These are phyloP conservation scores for Anoplopoma fimbria DNA, from an alignment of 2,113 vertebrate species.

Conservation along the genomic window DNA sequence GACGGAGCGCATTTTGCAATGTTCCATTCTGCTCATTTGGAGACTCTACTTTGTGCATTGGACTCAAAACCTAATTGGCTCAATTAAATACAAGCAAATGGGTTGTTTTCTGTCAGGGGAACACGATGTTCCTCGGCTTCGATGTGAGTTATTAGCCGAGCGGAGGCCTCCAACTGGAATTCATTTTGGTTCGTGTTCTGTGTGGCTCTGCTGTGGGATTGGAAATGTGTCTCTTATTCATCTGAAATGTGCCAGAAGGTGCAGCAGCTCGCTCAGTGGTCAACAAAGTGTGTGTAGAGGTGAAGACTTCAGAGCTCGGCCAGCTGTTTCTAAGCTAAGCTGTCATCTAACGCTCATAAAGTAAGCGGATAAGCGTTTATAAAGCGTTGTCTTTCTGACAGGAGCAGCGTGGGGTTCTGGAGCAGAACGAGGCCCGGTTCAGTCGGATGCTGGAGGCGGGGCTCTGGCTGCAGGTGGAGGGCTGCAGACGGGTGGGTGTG, in stretches of 20 bases:
- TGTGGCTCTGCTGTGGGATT: not conserved
- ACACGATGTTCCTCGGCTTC: slow-evolving; percentile 59
- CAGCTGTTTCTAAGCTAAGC: not conserved
- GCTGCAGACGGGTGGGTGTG: slow-evolving; percentile 78
- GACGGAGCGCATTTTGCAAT: not conserved
- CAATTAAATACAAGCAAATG: slow-evolving; percentile 41
- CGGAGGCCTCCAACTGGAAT: slow-evolving; percentile 14
- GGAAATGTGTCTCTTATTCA: not conserved
- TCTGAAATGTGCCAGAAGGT: too few relatives aligned
- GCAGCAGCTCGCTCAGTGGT: not conserved
- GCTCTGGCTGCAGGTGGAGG: slow-evolving; percentile 78
- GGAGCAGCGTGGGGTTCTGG: slow-evolving; percentile 82
- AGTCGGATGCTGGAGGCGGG: slow-evolving; percentile 84
- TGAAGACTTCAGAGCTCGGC: not conserved
- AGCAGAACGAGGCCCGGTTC: slow-evolving; percentile 80
- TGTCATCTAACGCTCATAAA: not conserved
- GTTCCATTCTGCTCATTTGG: slow-evolving; percentile 42
- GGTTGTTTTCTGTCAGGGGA: slow-evolving; percentile 52
- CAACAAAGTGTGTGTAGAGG: not conserved
- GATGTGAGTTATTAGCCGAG: slow-evolving; percentile 39
- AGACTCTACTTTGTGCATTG: slow-evolving; percentile 18
- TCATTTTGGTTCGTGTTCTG: slow-evolving; percentile 34
- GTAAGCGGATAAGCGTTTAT: too few relatives aligned
- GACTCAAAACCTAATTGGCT: slow-evolving; percentile 63
- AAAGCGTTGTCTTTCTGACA: slow-evolving; percentile 59